Conservation (phyloP, 2,888 invertebrate species). For the Andrena praecox region DNA sequence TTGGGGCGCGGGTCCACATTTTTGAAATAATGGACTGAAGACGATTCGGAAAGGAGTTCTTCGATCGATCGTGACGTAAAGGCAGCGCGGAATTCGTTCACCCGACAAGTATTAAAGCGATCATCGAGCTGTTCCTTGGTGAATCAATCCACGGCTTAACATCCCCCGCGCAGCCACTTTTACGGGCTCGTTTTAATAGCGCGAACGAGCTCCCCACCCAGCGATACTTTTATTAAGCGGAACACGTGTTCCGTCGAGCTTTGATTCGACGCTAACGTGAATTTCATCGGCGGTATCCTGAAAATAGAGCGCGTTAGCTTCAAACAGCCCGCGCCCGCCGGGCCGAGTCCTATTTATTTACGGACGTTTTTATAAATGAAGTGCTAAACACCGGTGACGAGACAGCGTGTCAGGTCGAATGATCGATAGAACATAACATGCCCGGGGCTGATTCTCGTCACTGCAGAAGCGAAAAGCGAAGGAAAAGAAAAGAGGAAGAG, state of each 20-base stretch:
- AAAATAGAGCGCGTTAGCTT: slow-evolving; percentile 49
- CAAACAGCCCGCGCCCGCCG: slow-evolving; percentile 16
- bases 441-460: not conserved
- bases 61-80: too few relatives aligned
- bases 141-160: not conserved
- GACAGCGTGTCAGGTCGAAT: slow-evolving; percentile 40
- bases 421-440: slow-evolving; percentile 50
- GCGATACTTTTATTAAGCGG: slow-evolving; percentile 48
- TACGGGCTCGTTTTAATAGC: slow-evolving; percentile 5
- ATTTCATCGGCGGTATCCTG: slow-evolving; percentile 44
- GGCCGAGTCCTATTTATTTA: slow-evolving; percentile 62
- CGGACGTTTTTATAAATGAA: slow-evolving; percentile 69
- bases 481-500: not conserved
- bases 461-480: too few relatives aligned
- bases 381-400: slow-evolving; percentile 64
- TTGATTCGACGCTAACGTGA: slow-evolving; percentile 54
- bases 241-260: slow-evolving; percentile 62
- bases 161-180: not conserved
- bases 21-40: too few relatives aligned
- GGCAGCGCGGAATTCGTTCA: not conserved
- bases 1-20: too few relatives aligned
- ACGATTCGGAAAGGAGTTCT: too few relatives aligned
- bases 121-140: not conserved
- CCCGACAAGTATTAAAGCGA: not conserved
- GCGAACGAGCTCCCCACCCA: slow-evolving; percentile 19